These are phyloP conservation scores for Sarcophaga bullata DNA, from an alignment of 1,140 invertebrate genomes.

Conservation along the genomic window DNA sequence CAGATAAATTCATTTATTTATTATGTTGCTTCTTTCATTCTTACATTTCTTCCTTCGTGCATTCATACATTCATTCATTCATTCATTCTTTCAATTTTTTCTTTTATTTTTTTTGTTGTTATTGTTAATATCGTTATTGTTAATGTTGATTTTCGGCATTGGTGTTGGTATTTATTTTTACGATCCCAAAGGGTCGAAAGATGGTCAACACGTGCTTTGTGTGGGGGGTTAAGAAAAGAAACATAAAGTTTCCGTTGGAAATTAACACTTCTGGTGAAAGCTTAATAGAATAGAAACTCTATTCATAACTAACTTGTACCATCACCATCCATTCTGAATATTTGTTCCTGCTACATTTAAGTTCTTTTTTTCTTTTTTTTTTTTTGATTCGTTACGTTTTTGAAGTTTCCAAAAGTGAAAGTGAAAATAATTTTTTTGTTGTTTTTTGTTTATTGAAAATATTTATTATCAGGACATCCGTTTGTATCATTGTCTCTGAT, in stretches of 20 bases:
- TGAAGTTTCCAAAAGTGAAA: not conserved
- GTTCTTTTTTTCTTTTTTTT: not conserved
- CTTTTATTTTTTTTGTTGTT: not conserved
- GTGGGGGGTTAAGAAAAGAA: conserved; percentile 3
- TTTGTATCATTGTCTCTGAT: too few relatives aligned
- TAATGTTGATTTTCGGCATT: too few relatives aligned
- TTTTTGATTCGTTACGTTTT: not conserved
- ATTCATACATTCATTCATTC: too few relatives aligned
- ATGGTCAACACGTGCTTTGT: conserved; percentile 31
- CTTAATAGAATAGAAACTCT: not conserved
- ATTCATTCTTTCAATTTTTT: conserved; percentile 5
- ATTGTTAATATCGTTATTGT: too few relatives aligned
- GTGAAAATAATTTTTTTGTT: not conserved
- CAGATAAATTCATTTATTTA: conserved; percentile 39
- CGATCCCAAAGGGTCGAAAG: not conserved
- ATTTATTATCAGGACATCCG: not conserved
- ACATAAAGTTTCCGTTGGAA: conserved; percentile 35
- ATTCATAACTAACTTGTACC: not conserved
- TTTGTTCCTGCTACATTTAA: not conserved
- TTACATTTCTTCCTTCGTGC: not conserved
- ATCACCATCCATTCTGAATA: not conserved
- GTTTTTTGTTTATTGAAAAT: not conserved
- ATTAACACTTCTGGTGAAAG: conserved; percentile 34
- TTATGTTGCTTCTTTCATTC: conserved; percentile 23
- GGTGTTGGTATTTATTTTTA: conserved; percentile 8